A percentile compares a stretch with the other conserved stretches of the same genome.
Evolutionary conservation across 2,113 vertebrate genomes (phyloP).

Genomic region (Polyodon spathula): DNA sequence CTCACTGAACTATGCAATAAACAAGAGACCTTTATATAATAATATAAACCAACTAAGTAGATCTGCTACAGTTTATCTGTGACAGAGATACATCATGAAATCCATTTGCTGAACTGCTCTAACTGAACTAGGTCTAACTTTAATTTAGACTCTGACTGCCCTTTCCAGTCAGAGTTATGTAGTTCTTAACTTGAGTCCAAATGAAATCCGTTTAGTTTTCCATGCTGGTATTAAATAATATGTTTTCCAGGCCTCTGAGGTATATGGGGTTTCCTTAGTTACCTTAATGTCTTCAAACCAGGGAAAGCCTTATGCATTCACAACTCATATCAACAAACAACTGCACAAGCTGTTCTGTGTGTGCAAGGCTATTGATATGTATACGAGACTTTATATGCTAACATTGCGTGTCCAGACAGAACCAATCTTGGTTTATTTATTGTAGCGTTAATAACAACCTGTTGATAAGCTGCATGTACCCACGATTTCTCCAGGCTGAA

Average conservation of each 20-base stretch:
- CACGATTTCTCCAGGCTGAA: too few species aligned
- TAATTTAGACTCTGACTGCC: too few species aligned
- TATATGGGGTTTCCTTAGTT: slow-evolving; percentile 49
- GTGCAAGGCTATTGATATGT: background rate
- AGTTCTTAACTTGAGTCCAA: slow-evolving; percentile 12
- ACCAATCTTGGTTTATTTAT: background rate
- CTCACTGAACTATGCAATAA: too few species aligned
- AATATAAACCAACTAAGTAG: too few species aligned
- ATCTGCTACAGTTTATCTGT: too few species aligned
- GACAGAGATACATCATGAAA: too few species aligned
- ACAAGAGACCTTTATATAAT: too few species aligned
- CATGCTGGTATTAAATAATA: slow-evolving; percentile 16
- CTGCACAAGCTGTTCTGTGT: background rate
- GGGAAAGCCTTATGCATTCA: slow-evolving; percentile 17
- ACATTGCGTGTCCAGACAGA: background rate
- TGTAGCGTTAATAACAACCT: background rate
- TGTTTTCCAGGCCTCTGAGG: slow-evolving; percentile 25
- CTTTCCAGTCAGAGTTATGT: too few species aligned
- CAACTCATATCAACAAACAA: background rate
- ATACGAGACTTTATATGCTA: background rate
- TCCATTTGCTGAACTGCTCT: too few species aligned
- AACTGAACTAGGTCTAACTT: too few species aligned
- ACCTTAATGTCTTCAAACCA: slow-evolving; percentile 22
- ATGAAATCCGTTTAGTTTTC: slow-evolving; percentile 14
- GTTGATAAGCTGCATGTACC: background rate